Conservation (phyloP, 1,140 invertebrate genomes). For the Magallana angulata region DNA sequence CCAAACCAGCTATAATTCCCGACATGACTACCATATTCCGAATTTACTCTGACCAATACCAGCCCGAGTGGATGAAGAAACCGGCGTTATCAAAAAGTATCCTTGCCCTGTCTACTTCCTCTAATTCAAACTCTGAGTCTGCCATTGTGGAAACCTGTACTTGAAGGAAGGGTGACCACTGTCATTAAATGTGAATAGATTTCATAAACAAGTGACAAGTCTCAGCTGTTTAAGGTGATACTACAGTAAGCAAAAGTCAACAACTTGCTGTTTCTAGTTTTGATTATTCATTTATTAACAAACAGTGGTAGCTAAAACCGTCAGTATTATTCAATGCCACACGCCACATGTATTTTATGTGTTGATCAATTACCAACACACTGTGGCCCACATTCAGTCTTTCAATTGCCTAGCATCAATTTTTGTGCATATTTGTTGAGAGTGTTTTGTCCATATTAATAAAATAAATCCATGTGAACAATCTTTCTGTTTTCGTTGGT, state of each 20-base stretch:
- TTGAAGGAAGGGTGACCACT: not conserved
- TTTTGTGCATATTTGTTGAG: not conserved
- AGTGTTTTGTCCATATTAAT: constrained; percentile 9
- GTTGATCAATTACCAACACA: not conserved
- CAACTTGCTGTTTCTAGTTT: not conserved
- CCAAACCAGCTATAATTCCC: constrained; percentile 57
- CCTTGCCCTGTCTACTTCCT: not conserved
- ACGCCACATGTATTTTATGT: not conserved
- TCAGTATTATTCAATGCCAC: not conserved
- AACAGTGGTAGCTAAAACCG: not conserved
- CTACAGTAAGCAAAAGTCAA: not conserved
- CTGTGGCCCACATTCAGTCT: not conserved
- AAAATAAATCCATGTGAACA: constrained; percentile 34
- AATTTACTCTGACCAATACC: constrained; percentile 74
- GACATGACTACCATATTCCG: constrained; percentile 71
- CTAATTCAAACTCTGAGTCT: constrained; percentile 12
- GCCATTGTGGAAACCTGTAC: constrained; percentile 19
- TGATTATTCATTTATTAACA: not conserved
- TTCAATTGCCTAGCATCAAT: constrained; percentile 7
- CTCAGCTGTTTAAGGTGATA: not conserved
- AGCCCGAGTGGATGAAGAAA: constrained; percentile 66
- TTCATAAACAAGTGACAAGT: not conserved
- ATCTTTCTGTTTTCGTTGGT: not conserved
- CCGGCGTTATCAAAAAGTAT: constrained; percentile 32
- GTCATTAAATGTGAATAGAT: not conserved